Evolutionary conservation across 2,113 vertebrate genomes (phyloP).

Genomic region (Platycercus adscitus): DNA sequence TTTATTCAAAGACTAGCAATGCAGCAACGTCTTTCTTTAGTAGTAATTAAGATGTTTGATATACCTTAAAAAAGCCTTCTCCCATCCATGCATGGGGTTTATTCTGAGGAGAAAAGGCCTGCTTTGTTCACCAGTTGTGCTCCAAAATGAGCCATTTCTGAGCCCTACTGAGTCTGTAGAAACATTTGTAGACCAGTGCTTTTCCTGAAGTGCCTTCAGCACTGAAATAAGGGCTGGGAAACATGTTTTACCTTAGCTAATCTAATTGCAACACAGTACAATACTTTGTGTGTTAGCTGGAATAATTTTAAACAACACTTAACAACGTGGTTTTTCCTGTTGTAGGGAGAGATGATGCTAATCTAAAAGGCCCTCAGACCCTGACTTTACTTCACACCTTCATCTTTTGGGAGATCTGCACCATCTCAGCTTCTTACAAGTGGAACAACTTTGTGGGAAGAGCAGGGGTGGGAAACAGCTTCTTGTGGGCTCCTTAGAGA

Average conservation of each 20-base stretch:
- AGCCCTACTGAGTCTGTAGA: not conserved
- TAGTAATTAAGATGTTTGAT: not conserved
- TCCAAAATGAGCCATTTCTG: not conserved
- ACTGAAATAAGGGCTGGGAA: not conserved
- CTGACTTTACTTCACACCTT: not conserved
- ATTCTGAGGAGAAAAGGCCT: not conserved
- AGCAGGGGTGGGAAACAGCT: not conserved
- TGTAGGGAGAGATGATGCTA: not conserved
- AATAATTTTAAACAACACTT: not conserved
- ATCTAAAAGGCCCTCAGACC: not conserved
- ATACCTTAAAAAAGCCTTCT: not conserved
- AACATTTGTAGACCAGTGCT: not conserved
- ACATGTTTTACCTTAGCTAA: not conserved
- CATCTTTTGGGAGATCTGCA: not conserved
- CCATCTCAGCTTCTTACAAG: not conserved
- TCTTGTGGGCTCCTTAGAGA: not conserved
- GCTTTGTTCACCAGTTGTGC: not conserved
- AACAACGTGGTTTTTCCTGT: not conserved
- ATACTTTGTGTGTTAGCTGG: not conserved
- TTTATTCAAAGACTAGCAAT: not conserved
- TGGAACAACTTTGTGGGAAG: not conserved
- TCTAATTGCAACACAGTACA: not conserved
- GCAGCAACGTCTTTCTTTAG: fast-evolving
- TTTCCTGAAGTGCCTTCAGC: not conserved
- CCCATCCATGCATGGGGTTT: not conserved